Evolutionary conservation across 2,888 invertebrate species (phyloP).

Genomic region (Lampropteryx suffumata): DNA sequence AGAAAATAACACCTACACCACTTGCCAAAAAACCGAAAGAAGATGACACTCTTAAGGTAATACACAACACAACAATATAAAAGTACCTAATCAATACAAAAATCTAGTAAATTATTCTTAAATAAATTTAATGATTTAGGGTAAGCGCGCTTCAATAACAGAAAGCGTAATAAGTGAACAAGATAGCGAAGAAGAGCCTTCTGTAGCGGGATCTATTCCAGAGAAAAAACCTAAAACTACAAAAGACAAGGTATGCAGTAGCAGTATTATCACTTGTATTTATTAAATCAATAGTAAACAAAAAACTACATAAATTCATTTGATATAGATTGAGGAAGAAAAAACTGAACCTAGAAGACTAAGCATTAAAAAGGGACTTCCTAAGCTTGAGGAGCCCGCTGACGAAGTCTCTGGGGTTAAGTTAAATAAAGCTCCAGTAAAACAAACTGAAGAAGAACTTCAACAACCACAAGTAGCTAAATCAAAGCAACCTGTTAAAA

Average conservation of each 20-base stretch:
- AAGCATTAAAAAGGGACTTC: conserved; percentile 72
- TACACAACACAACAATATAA: conserved; percentile 50
- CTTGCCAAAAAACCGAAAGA: conserved; percentile 77
- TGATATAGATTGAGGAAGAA: conserved; percentile 63
- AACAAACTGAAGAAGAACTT: conserved; percentile 61
- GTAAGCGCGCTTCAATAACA: conserved; percentile 70
- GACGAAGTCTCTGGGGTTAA: conserved; percentile 72
- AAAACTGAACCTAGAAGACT: conserved; percentile 56
- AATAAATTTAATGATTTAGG: conserved; percentile 48
- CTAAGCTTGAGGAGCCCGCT: conserved; percentile 69
- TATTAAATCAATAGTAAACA: not conserved
- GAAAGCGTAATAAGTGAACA: conserved; percentile 72
- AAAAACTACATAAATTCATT: conserved; percentile 12
- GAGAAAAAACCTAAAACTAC: conserved; percentile 67
- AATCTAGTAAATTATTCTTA: conserved; percentile 9
- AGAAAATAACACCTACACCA: conserved; percentile 82
- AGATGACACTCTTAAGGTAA: conserved; percentile 76
- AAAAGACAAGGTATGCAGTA: conserved; percentile 28
- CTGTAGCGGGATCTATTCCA: conserved; percentile 58
- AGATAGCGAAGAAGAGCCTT: conserved; percentile 71
- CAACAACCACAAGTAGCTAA: conserved; percentile 71
- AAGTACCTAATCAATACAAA: conserved; percentile 19
- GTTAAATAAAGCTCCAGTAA: conserved; percentile 63
- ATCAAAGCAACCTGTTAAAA: conserved; percentile 61
- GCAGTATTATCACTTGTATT: not conserved